Conservation (phyloP, 2,888 invertebrate genomes). For the Aleiodes testaceus region DNA sequence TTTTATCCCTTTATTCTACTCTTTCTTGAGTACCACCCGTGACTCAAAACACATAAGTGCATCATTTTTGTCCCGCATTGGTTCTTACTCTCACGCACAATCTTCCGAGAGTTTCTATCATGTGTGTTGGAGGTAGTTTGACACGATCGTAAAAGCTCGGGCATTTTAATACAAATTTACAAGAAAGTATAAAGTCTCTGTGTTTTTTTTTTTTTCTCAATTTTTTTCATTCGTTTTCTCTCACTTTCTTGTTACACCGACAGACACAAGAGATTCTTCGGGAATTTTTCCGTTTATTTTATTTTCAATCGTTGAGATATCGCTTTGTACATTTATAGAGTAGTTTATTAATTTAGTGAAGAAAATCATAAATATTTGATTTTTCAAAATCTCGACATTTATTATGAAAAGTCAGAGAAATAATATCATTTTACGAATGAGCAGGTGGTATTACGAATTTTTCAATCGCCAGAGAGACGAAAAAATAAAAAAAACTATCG, state of each 20-base stretch:
- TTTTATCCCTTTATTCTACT: conserved; percentile 9
- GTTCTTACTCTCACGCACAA: conserved; percentile 23
- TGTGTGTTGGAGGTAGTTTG: conserved; percentile 68
- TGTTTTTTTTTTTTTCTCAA: background rate
- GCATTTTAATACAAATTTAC: conserved; percentile 72
- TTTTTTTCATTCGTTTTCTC: background rate
- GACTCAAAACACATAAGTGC: conserved; percentile 25
- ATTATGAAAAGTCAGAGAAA: too few species aligned
- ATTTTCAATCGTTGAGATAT: conserved; percentile 2
- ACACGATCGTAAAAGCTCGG: conserved; percentile 71
- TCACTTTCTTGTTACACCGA: conserved; percentile 1
- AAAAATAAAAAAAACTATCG: conserved; percentile 10
- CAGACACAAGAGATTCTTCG: background rate
- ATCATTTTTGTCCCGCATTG: conserved; percentile 37
- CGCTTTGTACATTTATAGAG: conserved; percentile 5
- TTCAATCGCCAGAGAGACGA: conserved; percentile 20
- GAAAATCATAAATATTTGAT: background rate
- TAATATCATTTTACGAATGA: too few species aligned
- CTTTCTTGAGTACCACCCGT: conserved; percentile 17
- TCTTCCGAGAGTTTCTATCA: conserved; percentile 39
- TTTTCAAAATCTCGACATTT: too few species aligned
- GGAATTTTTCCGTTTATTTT: background rate
- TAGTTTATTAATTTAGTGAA: conserved; percentile 1
- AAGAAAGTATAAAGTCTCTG: conserved; percentile 68
- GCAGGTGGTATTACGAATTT: conserved; percentile 18